Conservation (phyloP, 2,113 vertebrate genomes). For the Seriola dumerili region DNA sequence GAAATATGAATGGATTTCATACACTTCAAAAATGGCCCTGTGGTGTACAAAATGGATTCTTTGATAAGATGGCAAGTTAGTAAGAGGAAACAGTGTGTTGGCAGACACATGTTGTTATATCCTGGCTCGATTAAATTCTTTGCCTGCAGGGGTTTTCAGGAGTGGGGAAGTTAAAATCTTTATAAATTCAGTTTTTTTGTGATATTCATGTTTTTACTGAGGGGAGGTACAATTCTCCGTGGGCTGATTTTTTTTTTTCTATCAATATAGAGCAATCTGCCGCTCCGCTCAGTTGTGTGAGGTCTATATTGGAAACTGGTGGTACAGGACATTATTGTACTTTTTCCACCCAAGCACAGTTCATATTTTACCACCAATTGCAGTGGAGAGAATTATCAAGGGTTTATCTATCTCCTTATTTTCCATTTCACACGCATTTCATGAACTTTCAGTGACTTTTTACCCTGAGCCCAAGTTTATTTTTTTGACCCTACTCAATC, state of each 20-base stretch:
- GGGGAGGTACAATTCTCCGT: neutral
- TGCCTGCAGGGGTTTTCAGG: slow-evolving; percentile 14
- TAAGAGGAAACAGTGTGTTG: slow-evolving; percentile 16
- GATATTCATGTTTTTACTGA: slow-evolving; percentile 15
- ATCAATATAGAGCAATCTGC: too few relatives aligned
- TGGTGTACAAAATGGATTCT: slow-evolving; percentile 38
- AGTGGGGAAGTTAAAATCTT: neutral
- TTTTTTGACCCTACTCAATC: neutral
- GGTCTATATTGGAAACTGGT: neutral
- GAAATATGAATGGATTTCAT: slow-evolving; percentile 52
- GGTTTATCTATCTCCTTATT: neutral
- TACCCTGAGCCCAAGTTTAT: neutral
- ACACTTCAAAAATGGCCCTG: slow-evolving; percentile 33
- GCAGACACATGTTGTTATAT: slow-evolving; percentile 10
- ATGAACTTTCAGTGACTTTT: neutral
- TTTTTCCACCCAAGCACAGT: neutral
- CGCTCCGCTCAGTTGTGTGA: neutral
- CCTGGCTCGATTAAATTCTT: neutral
- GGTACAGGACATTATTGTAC: neutral
- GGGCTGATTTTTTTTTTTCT: neutral
- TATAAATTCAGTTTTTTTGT: neutral
- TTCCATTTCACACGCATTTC: neutral
- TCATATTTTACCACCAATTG: neutral
- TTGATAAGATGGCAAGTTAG: slow-evolving; percentile 23
- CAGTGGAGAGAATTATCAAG: neutral